A percentile compares a stretch with the other conserved stretches of the same genome.
These are phyloP conservation scores for Esox niger DNA, from an alignment of 2,113 vertebrate species.

Conservation along the genomic window DNA sequence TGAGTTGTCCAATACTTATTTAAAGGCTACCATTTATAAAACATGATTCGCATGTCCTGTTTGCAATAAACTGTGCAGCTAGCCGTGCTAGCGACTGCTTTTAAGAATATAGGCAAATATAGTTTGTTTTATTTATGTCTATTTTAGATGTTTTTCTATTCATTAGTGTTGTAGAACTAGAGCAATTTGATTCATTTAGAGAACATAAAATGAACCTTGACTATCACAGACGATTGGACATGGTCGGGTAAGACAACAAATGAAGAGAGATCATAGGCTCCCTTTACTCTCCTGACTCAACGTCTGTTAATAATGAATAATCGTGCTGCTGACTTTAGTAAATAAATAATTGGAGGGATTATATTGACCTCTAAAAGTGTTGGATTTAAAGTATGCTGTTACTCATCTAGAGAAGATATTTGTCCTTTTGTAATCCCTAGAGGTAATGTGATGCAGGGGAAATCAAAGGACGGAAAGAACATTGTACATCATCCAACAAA, in stretches of 20 bases:
- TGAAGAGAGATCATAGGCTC: background rate
- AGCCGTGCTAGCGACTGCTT: too few relatives aligned
- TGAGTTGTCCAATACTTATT: background rate
- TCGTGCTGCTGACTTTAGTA: constrained; percentile 37
- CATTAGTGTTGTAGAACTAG: too few relatives aligned
- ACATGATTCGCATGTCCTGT: too few relatives aligned
- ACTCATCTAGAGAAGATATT: constrained; percentile 39
- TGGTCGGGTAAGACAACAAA: background rate
- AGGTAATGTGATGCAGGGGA: constrained; percentile 38
- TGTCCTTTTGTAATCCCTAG: constrained; percentile 33
- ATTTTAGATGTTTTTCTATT: too few relatives aligned
- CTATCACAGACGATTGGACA: background rate
- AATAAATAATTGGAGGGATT: constrained; percentile 51
- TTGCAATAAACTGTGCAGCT: too few relatives aligned
- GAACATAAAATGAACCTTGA: background rate
- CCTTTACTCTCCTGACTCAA: constrained; percentile 14
- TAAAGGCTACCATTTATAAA: too few relatives aligned
- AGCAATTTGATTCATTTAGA: too few relatives aligned
- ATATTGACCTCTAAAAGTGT: constrained; percentile 41
- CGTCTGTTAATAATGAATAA: constrained; percentile 47
- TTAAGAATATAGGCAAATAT: too few relatives aligned
- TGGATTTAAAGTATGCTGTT: constrained; percentile 50
- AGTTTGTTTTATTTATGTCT: too few relatives aligned
- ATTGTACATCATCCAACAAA: background rate
- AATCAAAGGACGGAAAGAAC: constrained; percentile 16